A percentile compares a stretch with the other conserved stretches of the same genome.
Evolutionary conservation across 2,113 vertebrate genomes (phyloP).

Genomic region (Campylorhamphus procurvoides): DNA sequence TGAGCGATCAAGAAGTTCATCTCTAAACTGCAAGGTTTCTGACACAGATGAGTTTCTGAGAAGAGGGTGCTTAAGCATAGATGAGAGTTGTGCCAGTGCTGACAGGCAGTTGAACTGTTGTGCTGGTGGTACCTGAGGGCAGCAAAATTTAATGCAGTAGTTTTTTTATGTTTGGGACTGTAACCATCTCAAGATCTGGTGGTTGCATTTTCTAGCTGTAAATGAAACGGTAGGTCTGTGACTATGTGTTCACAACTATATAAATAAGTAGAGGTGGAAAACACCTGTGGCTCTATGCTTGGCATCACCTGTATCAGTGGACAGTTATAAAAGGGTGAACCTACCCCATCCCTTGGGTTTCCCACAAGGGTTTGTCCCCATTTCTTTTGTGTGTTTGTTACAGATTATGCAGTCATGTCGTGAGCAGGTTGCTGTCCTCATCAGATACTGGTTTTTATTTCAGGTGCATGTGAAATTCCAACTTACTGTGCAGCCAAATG

Average conservation of each 20-base stretch:
- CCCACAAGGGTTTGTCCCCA: background rate
- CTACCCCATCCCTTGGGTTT: background rate
- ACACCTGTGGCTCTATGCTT: background rate
- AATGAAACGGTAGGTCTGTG: background rate
- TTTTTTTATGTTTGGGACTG: background rate
- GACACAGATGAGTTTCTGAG: background rate
- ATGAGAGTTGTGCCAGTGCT: background rate
- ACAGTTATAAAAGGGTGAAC: background rate
- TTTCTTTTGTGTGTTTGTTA: background rate
- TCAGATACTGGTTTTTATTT: background rate
- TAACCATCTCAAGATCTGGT: background rate
- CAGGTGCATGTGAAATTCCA: background rate
- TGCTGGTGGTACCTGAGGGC: background rate
- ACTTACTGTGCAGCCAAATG: background rate
- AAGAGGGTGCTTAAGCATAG: background rate
- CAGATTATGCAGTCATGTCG: background rate
- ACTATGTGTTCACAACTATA: rapidly evolving
- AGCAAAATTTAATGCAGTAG: no score
- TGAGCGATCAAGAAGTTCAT: background rate
- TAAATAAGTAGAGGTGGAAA: background rate
- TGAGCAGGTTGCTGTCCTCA: background rate
- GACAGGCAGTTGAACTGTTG: background rate
- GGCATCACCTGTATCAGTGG: background rate
- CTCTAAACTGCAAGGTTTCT: background rate
- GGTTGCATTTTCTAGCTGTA: background rate